Evolutionary conservation across 53 echinoderm and acorn worm species (phyloP).

Genomic region (Apostichopus leukothele): DNA sequence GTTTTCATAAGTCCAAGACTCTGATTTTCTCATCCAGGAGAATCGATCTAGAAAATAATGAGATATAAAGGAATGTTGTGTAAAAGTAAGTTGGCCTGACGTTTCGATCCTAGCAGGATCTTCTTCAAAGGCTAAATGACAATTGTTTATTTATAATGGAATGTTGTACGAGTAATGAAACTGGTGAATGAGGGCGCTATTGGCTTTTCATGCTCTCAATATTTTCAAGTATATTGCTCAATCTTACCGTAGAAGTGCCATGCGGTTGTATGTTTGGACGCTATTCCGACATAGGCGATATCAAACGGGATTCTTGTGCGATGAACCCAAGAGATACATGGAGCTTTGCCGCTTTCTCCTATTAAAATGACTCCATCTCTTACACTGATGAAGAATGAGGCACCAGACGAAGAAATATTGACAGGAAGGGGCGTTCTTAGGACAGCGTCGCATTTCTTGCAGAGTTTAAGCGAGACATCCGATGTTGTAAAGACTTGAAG

Average conservation of each 20-base stretch:
- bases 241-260: slow-evolving; percentile 32
- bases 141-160: no score
- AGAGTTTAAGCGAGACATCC: slow-evolving; percentile 16
- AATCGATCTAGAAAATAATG: background rate
- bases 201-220: no score
- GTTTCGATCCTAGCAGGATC: no score
- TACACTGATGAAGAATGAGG: slow-evolving; percentile 17
- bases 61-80: no score
- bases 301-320: slow-evolving; percentile 1
- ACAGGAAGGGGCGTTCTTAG: slow-evolving; percentile 2
- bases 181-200: no score
- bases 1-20: slow-evolving; percentile 8
- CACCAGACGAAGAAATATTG: slow-evolving; percentile 11
- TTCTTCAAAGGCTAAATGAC: no score
- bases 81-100: no score
- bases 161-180: no score
- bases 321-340: slow-evolving; percentile 17
- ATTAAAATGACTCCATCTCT: slow-evolving; percentile 2
- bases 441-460: slow-evolving; percentile 18
- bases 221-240: no score
- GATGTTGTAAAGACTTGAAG: slow-evolving; percentile 6
- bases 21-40: background rate
- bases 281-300: slow-evolving; percentile 20
- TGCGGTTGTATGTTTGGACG: background rate
- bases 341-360: slow-evolving; percentile 20